Evolutionary conservation across 1,140 invertebrate species (phyloP).

Genomic region (Neodiprion pinetum): DNA sequence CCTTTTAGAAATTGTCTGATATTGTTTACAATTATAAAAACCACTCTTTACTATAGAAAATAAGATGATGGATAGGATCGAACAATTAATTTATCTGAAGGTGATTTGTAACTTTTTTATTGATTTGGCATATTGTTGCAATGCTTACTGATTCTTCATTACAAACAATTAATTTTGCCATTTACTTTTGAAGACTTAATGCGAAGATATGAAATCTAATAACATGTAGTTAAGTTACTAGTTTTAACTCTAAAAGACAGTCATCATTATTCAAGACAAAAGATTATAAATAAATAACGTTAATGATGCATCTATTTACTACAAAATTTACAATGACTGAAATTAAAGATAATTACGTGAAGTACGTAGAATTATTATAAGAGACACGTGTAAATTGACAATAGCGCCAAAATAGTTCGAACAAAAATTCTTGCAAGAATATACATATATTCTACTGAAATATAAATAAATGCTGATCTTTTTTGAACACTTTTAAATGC

Average conservation of each 20-base stretch:
- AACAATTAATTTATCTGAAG: neutral
- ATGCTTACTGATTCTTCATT: neutral
- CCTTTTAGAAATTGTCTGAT: too few species aligned
- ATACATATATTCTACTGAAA: neutral
- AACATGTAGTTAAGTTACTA: neutral
- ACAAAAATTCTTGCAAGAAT: neutral
- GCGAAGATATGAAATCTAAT: slow-evolving; percentile 5
- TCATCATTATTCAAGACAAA: neutral
- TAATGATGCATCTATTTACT: neutral
- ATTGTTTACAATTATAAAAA: too few species aligned
- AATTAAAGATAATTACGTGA: neutral
- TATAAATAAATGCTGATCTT: too few species aligned
- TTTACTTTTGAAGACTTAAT: neutral
- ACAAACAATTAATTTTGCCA: neutral
- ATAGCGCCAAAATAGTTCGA: neutral
- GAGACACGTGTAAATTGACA: neutral
- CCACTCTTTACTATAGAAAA: too few species aligned
- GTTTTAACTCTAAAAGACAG: neutral
- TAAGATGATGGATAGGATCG: too few species aligned
- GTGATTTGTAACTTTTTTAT: neutral
- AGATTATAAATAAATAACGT: neutral
- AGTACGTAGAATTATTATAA: neutral
- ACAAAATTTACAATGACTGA: neutral
- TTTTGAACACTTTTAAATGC: too few species aligned
- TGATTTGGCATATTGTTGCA: neutral